These are phyloP conservation scores for Lepus townsendii DNA, from an alignment of 2,797 vertebrate genomes.

Conservation along the genomic window DNA sequence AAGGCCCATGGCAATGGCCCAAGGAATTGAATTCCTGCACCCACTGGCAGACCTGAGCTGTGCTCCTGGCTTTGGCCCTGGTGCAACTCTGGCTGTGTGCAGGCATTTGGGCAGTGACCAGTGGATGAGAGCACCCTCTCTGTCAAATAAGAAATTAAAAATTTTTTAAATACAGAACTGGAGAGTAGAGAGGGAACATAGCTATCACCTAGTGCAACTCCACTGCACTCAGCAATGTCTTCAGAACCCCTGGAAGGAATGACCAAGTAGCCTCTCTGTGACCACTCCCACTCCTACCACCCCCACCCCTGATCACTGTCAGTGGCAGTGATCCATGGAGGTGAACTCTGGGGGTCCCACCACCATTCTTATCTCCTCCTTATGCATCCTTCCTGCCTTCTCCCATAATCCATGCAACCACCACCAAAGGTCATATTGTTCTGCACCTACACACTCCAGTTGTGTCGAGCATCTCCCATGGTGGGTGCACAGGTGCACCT, in stretches of 20 bases:
- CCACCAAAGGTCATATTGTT: not conserved
- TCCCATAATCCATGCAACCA: not conserved
- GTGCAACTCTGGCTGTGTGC: too few species aligned
- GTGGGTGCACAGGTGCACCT: not conserved
- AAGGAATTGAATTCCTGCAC: too few species aligned
- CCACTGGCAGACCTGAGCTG: too few species aligned
- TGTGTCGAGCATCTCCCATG: fast-evolving
- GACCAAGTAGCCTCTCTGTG: not conserved
- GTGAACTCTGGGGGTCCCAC: not conserved
- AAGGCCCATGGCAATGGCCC: too few species aligned
- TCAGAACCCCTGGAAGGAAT: not conserved
- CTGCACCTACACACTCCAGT: not conserved
- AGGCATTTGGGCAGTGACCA: too few species aligned
- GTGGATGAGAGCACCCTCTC: too few species aligned
- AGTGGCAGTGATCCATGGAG: not conserved
- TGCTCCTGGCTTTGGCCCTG: too few species aligned
- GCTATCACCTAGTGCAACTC: not conserved
- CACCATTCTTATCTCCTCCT: not conserved
- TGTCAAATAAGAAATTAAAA: too few species aligned
- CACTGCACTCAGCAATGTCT: not conserved
- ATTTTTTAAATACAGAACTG: not conserved
- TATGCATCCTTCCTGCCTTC: not conserved
- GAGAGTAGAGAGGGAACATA: not conserved
- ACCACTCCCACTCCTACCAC: not conserved
- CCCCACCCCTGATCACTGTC: not conserved